These are phyloP conservation scores for Subanguina moxae DNA, from an alignment of 1,140 invertebrate species.

Conservation along the genomic window DNA sequence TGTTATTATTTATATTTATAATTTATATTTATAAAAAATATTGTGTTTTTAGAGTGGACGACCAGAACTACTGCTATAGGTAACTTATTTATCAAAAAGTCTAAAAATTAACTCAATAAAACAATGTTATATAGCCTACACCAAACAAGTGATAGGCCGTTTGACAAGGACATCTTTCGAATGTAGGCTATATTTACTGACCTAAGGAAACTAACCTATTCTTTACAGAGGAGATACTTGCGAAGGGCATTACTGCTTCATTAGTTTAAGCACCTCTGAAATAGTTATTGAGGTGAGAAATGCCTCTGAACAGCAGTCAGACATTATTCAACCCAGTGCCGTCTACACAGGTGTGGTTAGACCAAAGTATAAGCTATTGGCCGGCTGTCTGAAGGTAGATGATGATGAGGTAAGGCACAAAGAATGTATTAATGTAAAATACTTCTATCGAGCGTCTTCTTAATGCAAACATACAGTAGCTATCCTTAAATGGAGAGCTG, in stretches of 20 bases:
- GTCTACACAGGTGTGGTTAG: conserved; percentile 40
- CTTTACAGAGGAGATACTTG: conserved; percentile 53
- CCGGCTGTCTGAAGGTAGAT: conserved; percentile 57
- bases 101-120: background rate
- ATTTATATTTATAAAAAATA: no score
- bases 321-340: background rate
- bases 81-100: background rate
- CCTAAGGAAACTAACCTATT: background rate
- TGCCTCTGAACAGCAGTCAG: conserved; percentile 41
- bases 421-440: no score
- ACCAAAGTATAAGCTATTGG: conserved; percentile 52
- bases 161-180: conserved; percentile 53
- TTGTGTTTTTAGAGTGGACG: conserved; percentile 29
- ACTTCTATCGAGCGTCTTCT: no score
- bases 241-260: conserved; percentile 58
- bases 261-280: conserved; percentile 54
- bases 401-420: conserved; percentile 46
- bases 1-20: no score
- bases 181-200: conserved; percentile 41
- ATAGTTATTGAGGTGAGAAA: conserved; percentile 47
- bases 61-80: conserved; percentile 55
- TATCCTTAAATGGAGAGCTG: no score
- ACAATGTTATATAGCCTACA: conserved; percentile 33
- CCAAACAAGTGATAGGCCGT: conserved; percentile 44
- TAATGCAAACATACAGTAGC: no score